Evolutionary conservation across 2,888 invertebrate genomes (phyloP).

Genomic region (Nomada goodeniana): DNA sequence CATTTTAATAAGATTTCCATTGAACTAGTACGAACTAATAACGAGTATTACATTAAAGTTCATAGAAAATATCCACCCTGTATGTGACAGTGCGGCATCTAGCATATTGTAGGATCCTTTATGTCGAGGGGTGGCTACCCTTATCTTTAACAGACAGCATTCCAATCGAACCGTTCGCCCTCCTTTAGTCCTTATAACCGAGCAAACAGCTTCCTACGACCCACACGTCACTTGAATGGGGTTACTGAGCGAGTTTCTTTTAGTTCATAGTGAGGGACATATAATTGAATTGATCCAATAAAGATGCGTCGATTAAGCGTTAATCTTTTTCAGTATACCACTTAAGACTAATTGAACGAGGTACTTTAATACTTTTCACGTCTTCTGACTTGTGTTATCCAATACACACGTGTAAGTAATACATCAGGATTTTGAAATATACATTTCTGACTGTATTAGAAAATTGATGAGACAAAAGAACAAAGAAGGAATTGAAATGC

Average conservation of each 20-base stretch:
- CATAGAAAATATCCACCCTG: conserved; percentile 50
- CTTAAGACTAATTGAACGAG: neutral
- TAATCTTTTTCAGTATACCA: neutral
- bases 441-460: too few relatives aligned
- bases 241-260: conserved; percentile 73
- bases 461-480: too few relatives aligned
- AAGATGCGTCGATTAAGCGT: conserved; percentile 25
- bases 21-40: too few relatives aligned
- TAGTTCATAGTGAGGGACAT: conserved; percentile 48
- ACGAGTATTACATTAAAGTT: neutral
- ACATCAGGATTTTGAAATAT: too few relatives aligned
- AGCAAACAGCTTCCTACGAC: conserved; percentile 58
- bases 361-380: neutral
- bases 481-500: too few relatives aligned
- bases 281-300: conserved; percentile 42
- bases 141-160: conserved; percentile 80
- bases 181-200: conserved; percentile 58
- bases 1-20: too few relatives aligned
- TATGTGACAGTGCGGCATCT: conserved; percentile 58
- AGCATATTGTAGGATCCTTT: conserved; percentile 76
- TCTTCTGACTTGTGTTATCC: neutral
- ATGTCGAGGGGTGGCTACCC: conserved; percentile 73
- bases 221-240: conserved; percentile 72
- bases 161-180: conserved; percentile 74
- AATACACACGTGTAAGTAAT: too few relatives aligned